phyloP scores from a whole-genome alignment of 1,140 invertebrate genomes.

The Platyscapa corneri region DNA sequence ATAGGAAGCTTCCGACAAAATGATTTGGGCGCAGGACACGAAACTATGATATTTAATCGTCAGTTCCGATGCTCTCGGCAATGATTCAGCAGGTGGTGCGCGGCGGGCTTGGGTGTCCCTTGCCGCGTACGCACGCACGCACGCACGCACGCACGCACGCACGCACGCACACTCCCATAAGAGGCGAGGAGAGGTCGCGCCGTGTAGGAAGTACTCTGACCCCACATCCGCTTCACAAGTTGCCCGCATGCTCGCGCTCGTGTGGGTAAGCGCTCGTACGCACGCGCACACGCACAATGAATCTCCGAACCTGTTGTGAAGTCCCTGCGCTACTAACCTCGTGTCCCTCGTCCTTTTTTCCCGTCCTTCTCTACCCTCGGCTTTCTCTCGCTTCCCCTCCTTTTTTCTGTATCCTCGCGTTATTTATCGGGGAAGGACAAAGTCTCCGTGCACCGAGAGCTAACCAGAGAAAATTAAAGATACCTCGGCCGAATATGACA shows the following conservation, averaged over 20 bases:
- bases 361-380: neutral
- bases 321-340: constrained; percentile 36
- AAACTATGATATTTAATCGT: neutral
- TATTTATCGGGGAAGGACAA: constrained; percentile 15
- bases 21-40: neutral
- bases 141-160: neutral
- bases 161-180: neutral
- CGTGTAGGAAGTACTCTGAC: constrained; percentile 63
- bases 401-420: neutral
- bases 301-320: constrained; percentile 40
- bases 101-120: constrained; percentile 3
- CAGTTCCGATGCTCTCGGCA: neutral
- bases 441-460: neutral
- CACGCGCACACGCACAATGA: neutral
- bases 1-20: neutral
- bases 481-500: constrained; percentile 32
- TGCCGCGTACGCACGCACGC: neutral
- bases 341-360: neutral
- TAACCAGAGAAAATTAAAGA: neutral
- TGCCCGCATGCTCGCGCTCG: constrained; percentile 54
- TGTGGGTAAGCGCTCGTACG: neutral
- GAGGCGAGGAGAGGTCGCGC: constrained; percentile 11
- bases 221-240: constrained; percentile 60
- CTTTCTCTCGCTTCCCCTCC: neutral
- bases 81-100: constrained; percentile 60